These are phyloP conservation scores for Channa striata DNA, from an alignment of 2,797 vertebrate genomes.

Conservation along the genomic window DNA sequence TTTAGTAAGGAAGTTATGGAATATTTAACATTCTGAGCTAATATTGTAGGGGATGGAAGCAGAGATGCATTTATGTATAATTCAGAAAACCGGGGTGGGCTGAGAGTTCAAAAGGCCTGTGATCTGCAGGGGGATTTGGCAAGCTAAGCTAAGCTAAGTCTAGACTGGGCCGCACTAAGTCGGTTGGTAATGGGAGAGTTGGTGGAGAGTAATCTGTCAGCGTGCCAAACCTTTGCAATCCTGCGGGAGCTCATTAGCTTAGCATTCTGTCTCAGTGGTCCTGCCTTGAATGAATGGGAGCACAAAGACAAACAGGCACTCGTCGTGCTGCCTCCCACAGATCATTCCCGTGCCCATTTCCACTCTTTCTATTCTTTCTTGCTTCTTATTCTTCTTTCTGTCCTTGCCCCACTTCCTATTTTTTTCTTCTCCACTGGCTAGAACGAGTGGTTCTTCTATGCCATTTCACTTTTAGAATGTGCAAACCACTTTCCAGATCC, in stretches of 20 bases:
- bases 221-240: constrained; percentile 56
- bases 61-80: constrained; percentile 26
- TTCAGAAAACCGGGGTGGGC: constrained; percentile 26
- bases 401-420: background rate
- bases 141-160: constrained; percentile 54
- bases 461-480: constrained; percentile 12
- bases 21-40: constrained; percentile 17
- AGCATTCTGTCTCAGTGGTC: constrained; percentile 62
- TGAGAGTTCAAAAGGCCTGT: constrained; percentile 17
- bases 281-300: constrained; percentile 54
- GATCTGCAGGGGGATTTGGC: constrained; percentile 54
- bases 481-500: constrained; percentile 10
- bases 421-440: background rate
- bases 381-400: background rate
- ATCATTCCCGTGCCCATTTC: constrained; percentile 19
- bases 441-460: constrained; percentile 12
- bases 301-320: constrained; percentile 57
- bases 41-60: background rate
- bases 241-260: constrained; percentile 82
- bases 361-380: constrained; percentile 7
- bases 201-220: constrained; percentile 61
- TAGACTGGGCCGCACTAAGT: constrained; percentile 32
- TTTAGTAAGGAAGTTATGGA: constrained; percentile 17
- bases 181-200: constrained; percentile 56
- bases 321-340: constrained; percentile 29